Evolutionary conservation across 2,113 vertebrate species (phyloP), one percentile per base, ranked within the genome.

Genomic region (Fulica atra): DNA sequence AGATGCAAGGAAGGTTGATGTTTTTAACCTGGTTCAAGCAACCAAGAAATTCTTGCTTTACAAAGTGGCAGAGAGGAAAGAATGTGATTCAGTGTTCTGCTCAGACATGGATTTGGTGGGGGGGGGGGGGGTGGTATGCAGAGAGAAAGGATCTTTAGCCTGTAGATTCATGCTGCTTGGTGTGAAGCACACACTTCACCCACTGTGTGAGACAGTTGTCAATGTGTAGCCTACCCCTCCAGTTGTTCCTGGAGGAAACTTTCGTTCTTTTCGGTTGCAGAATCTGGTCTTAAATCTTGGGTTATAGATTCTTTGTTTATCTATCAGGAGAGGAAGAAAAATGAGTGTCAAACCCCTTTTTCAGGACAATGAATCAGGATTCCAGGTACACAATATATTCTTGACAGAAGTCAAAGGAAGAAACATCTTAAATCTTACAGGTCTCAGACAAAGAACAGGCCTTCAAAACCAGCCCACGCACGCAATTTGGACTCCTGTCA

Each of bases 81-180:
- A 60, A 48, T 40, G 13, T 18, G 28, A 36, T 66, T 61, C 4
- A 26, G 3, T n/a, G 21, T 25, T 84, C 69, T 81, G 4, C 13
- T 84, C 23, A 88, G 36, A 11, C 12, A 46, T 4, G 5, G 51
- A 63, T 81, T 92, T 92, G 2, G 23, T 66, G 36, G 13, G 10
- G 0, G 4, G 38, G 12, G 9, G 23, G 11, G 4, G 11, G 1
- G 2, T 3, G 2, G 7, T 6, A 1, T 28, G 48, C 19, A 23
- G 48, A 48, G 21, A 63, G 40, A 72, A 74, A 88, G 13, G 4
- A 11, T 50, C 35, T 36, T 77, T 66, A 72, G 11, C 13, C 13
- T 63, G 5, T 33, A 25, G 13, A 36, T 86, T 93, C 48, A 7
- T 54, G 6, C 13, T 50, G 6, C 12, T 46, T 81, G 11, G 6